Evolutionary conservation across 2,113 vertebrate genomes (phyloP), one percentile per base, ranked within the genome.

Genomic region (Tachysurus vachellii): DNA sequence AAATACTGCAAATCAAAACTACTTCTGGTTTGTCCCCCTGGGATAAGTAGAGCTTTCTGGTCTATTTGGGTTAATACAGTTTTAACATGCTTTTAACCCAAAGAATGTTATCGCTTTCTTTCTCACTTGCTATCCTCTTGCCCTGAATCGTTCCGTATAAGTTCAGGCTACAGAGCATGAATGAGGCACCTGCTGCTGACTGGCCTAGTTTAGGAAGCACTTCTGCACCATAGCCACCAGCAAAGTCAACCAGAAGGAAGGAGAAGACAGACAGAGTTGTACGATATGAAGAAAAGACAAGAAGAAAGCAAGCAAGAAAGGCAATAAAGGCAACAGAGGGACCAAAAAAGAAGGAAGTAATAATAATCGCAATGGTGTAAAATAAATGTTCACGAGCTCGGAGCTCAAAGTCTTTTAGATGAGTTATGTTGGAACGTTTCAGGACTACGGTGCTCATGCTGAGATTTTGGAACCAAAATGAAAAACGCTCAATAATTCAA

Each of bases 171-270:
- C 61, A 17, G 80, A 85, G 80, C 91, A 88, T 92, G 90, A 92
- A 89, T 89, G 89, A 90, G 88, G 91, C 91, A 93, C 93, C 93
- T 92, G 92, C 94, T 93, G 92, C 88, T 93, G 89, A 88, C 91
- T 94, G 94, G 92, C 93, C 92, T 92, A 94, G 90, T 93, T 94
- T 76, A 66, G 86, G 85, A 90, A 54, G 53, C 90, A 84, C 92
- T 90, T 86, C 89, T 85, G 83, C 84, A 87, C 88, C 89, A 80
- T 75, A 81, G 90, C 93, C 92, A 91, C 85, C 85, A 93, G 92
- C 91, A 93, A 93, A 92, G 92, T 92, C 91, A 92, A 90, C 89
- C 88, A 64, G 73, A 85, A 86, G 90, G 85, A 85, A 73, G 53
- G 88, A 84, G 85, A 84, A 53, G 44, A 62, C 75, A 80, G 84